These are phyloP conservation scores for Danaus melanippus DNA, from an alignment of 1,140 invertebrate species.

Conservation along the genomic window DNA sequence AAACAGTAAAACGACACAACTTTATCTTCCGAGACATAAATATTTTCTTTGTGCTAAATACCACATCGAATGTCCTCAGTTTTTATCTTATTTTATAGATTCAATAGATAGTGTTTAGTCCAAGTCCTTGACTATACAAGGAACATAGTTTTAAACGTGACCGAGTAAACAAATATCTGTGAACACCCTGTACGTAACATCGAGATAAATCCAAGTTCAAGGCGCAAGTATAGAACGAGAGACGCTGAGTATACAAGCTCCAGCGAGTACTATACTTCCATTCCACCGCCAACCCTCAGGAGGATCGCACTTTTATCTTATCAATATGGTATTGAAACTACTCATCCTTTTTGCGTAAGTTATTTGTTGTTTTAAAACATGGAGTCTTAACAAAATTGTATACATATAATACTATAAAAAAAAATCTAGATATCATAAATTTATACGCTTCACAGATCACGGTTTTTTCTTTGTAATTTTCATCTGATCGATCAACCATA, in stretches of 20 bases:
- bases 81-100: background rate
- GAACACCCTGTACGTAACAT: conserved; percentile 52
- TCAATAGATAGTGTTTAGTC: background rate
- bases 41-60: no score
- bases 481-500: no score
- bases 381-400: no score
- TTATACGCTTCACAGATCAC: no score
- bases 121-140: background rate
- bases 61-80: background rate
- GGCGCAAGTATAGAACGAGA: conserved; percentile 56
- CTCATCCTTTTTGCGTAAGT: conserved; percentile 37
- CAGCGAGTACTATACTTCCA: conserved; percentile 45
- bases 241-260: conserved; percentile 56
- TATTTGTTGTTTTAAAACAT: conserved; percentile 16
- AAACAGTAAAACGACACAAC: no score
- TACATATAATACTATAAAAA: no score
- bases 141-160: conserved; percentile 9
- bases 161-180: conserved; percentile 23
- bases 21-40: no score
- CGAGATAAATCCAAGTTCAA: conserved; percentile 71
- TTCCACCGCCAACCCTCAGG: conserved; percentile 36
- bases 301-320: conserved; percentile 17
- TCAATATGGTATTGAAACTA: conserved; percentile 25
- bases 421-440: no score
- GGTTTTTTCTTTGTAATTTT: no score